A percentile compares a stretch with the other conserved stretches of the same genome.
These are phyloP conservation scores for Steinernema scapterisci DNA, from an alignment of 2,888 invertebrate genomes.

Conservation along the genomic window DNA sequence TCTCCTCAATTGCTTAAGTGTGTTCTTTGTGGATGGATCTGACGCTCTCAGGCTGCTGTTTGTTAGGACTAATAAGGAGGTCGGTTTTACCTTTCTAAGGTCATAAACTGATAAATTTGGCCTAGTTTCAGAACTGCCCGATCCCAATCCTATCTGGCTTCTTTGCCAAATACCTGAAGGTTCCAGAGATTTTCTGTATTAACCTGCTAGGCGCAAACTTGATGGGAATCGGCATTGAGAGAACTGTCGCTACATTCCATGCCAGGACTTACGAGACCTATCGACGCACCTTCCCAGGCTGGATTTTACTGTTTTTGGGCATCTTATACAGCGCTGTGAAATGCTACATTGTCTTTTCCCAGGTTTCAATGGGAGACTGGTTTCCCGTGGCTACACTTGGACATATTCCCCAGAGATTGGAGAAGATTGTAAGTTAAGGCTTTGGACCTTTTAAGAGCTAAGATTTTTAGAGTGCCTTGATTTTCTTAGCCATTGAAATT, in stretches of 20 bases:
- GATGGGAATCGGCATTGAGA: background rate
- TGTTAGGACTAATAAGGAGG: background rate
- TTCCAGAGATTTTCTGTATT: constrained; percentile 3
- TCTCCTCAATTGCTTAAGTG: background rate
- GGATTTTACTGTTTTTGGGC: background rate
- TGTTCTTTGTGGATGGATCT: background rate
- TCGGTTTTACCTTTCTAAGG: background rate
- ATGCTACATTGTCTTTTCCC: background rate
- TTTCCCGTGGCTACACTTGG: background rate
- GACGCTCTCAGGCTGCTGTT: background rate
- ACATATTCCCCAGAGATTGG: background rate
- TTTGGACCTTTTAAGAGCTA: background rate
- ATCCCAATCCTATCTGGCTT: background rate
- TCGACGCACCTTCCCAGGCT: background rate
- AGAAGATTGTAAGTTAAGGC: background rate
- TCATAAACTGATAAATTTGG: too few species aligned
- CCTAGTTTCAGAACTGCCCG: constrained; percentile 10
- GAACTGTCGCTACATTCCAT: background rate
- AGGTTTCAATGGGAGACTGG: background rate
- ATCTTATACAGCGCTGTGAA: background rate
- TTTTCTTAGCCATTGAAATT: background rate
- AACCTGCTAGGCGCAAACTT: background rate
- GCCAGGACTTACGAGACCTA: background rate
- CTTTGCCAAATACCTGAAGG: background rate
- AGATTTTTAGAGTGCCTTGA: background rate